Evolutionary conservation across 2,888 invertebrate genomes (phyloP).

Genomic region (Latheticus oryzae): DNA sequence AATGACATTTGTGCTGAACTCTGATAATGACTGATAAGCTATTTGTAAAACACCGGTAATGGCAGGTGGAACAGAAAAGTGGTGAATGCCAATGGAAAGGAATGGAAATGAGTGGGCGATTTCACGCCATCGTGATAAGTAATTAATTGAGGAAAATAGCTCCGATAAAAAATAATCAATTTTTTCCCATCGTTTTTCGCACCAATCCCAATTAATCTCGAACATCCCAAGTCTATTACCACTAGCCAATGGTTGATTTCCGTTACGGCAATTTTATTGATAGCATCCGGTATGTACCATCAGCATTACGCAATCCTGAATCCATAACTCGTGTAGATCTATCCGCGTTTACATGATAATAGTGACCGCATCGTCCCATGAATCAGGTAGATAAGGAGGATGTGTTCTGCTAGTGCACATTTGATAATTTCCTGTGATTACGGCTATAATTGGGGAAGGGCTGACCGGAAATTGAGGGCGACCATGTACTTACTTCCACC

Average conservation of each 20-base stretch:
- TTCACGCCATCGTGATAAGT: conserved; percentile 10
- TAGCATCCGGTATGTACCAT: conserved; percentile 33
- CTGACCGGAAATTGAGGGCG: conserved; percentile 67
- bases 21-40: conserved; percentile 36
- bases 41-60: conserved; percentile 38
- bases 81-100: no score
- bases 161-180: no score
- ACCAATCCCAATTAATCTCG: conserved; percentile 22
- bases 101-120: conserved; percentile 21
- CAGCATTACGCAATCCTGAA: conserved; percentile 38
- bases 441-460: conserved; percentile 64
- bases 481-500: conserved; percentile 63
- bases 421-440: conserved; percentile 67
- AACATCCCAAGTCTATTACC: conserved; percentile 24
- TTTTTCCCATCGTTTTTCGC: conserved; percentile 1
- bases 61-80: conserved; percentile 26
- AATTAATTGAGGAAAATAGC: no score
- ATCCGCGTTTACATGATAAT: conserved; percentile 48
- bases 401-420: conserved; percentile 61
- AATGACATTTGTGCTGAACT: conserved; percentile 32
- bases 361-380: conserved; percentile 49
- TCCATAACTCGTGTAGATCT: conserved; percentile 38
- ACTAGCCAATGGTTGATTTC: conserved; percentile 31
- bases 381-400: conserved; percentile 62
- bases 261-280: conserved; percentile 33